Base-by-base conservation (phyloP, 1,140 invertebrate species). In the Drosophila miranda region DNA sequence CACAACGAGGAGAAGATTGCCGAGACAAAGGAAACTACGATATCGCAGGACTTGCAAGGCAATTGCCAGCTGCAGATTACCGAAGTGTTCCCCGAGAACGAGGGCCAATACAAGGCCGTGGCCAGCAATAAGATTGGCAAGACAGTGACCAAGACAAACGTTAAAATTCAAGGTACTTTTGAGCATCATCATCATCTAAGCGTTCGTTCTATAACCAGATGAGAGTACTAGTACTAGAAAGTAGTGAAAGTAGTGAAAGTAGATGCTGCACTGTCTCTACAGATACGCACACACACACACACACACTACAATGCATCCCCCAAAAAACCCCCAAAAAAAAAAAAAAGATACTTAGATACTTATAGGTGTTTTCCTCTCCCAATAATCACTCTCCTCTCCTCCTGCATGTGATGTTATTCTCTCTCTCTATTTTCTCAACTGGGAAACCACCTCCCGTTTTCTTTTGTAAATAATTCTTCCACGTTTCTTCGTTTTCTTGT, bases 1-100 rank as follows among this genome's bases (percentile, higher is more conserved):
- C 95, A 96, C 78, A 94, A 97, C 79, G 93, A 93, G 14, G 92
- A 94, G 78, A 93, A 93, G 49, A 93, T 98, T 51, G 91, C 94
- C 75, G 95, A 96, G 91, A 95, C 95, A 44, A 95, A 96, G 91
- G 96, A 97, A 89, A 94, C 96, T 38, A 93, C 93, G 8, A 94
- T 97, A 46, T 92, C 93, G 9, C 95, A 96, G 91, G 94, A 95
- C 84, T 92, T 93, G 64, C 94, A 96, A 83, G 96, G 96, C 60
- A 92, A 94, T 55, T 98, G 97, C 89, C 95, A 94, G 90, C 92
- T 99, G 61, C 94, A 95, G 64, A 97, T 99, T 78, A 94, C 94
- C 48, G 97, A 99, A 94, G 97, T 98, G 26, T 98, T 98, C 91
- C 97, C 97, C 4, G 97, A 98, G 94, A 97, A 98, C 93, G 94